phyloP scores from a whole-genome alignment of 2,797 vertebrate genomes.

The Botia kubotai region DNA sequence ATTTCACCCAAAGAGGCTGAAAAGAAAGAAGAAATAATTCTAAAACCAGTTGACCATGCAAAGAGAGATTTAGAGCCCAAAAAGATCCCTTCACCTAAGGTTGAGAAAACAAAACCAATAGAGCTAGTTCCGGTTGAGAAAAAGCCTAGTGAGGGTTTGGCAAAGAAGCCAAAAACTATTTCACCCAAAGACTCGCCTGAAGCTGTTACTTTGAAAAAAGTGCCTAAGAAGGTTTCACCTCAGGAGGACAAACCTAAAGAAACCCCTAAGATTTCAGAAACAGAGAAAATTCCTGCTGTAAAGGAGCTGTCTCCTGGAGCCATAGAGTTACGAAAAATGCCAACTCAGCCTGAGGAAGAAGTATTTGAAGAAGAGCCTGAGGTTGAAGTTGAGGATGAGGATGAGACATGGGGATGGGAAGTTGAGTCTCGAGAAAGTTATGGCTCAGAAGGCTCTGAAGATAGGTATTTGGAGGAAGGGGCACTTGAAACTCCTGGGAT shows the following conservation, averaged over 20 bases:
- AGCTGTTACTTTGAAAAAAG: conserved; percentile 69
- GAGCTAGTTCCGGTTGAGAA: conserved; percentile 67
- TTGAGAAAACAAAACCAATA: conserved; percentile 68
- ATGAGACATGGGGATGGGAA: conserved; percentile 81
- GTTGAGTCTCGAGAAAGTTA: conserved; percentile 75
- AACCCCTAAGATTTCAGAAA: conserved; percentile 57
- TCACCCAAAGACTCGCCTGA: conserved; percentile 76
- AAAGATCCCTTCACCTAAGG: conserved; percentile 77
- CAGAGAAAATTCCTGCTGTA: conserved; percentile 61
- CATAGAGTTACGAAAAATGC: conserved; percentile 74
- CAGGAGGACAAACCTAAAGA: conserved; percentile 67
- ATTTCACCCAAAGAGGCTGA: conserved; percentile 67
- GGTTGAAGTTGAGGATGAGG: conserved; percentile 69
- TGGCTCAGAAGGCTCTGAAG: conserved; percentile 78
- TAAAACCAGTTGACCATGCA: conserved; percentile 73
- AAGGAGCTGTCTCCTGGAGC: conserved; percentile 79
- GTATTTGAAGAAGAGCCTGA: conserved; percentile 72
- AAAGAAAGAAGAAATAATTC: conserved; percentile 70
- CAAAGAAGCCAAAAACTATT: conserved; percentile 66
- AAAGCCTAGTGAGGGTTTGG: conserved; percentile 68
- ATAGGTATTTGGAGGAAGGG: conserved; percentile 70
- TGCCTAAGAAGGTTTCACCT: conserved; percentile 73
- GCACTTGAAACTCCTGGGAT: conserved; percentile 83
- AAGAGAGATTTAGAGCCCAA: conserved; percentile 73
- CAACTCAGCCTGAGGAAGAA: conserved; percentile 79